These are phyloP conservation scores for Trissoscelio sp. DNA, from an alignment of 2,888 invertebrate species.

Conservation along the genomic window DNA sequence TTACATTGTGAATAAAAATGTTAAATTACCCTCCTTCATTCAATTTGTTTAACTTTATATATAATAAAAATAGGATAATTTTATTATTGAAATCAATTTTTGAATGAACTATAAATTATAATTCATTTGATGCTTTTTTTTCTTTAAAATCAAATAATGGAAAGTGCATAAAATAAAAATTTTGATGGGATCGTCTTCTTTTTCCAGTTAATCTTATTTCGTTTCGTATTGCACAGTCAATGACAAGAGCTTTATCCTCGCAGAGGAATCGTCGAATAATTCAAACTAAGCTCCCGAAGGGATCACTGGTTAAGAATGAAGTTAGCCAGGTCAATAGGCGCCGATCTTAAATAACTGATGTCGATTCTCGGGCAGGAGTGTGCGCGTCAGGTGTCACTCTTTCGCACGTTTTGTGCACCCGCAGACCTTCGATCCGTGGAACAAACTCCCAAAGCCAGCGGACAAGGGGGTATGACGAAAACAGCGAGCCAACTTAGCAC, in stretches of 20 bases:
- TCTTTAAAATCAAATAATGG: too few relatives aligned
- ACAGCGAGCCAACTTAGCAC: conserved; percentile 30
- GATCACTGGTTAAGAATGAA: conserved; percentile 51
- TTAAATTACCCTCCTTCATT: too few relatives aligned
- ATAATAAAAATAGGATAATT: too few relatives aligned
- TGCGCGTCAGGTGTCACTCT: conserved; percentile 61
- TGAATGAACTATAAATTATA: too few relatives aligned
- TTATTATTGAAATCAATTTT: too few relatives aligned
- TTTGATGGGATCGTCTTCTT: conserved; percentile 3
- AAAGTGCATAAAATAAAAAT: too few relatives aligned
- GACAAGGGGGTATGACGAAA: conserved; percentile 51
- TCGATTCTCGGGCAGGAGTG: conserved; percentile 43
- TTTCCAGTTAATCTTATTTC: conserved; percentile 54
- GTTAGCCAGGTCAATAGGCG: conserved; percentile 44
- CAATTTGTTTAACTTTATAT: too few relatives aligned
- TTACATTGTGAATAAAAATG: too few relatives aligned
- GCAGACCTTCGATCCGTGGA: conserved; percentile 49
- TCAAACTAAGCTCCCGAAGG: conserved; percentile 30
- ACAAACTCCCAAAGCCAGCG: conserved; percentile 36
- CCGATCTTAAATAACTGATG: conserved; percentile 63
- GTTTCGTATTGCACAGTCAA: conserved; percentile 15
- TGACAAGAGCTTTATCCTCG: conserved; percentile 37
- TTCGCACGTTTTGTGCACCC: conserved; percentile 57
- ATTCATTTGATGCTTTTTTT: too few relatives aligned
- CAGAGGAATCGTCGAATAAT: conserved; percentile 44